Conservation (phyloP, 1,140 invertebrate genomes). For the Trichogramma pretiosum region DNA sequence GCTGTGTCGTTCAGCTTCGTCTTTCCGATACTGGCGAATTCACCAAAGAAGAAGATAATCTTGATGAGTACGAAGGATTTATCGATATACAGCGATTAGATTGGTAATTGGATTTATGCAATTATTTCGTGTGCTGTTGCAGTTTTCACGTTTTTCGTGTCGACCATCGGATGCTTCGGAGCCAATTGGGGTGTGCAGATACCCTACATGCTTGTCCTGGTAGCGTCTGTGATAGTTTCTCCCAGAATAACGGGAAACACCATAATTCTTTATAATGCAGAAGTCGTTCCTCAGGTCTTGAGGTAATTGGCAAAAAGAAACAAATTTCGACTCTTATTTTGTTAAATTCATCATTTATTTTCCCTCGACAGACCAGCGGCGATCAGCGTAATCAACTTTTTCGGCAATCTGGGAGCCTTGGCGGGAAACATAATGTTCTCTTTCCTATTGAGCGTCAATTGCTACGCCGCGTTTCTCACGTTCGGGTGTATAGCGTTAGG, state of each 20-base stretch:
- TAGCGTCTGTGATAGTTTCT: conserved; percentile 31
- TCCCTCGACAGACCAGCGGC: conserved; percentile 24
- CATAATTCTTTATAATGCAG: conserved; percentile 26
- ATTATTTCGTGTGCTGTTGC: background rate
- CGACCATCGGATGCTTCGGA: conserved; percentile 32
- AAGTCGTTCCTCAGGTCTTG: conserved; percentile 34
- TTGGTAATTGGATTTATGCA: background rate
- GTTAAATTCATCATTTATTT: background rate
- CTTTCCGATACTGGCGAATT: conserved; percentile 21
- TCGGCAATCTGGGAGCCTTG: conserved; percentile 32
- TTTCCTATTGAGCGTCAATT: conserved; percentile 26
- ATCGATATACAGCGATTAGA: conserved; percentile 3
- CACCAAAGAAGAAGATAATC: conserved; percentile 26
- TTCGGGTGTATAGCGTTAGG: conserved; percentile 32
- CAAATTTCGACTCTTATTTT: background rate
- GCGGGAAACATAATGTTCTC: conserved; percentile 38
- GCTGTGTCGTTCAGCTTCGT: conserved; percentile 31
- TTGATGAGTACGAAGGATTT: conserved; percentile 29
- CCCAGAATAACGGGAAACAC: conserved; percentile 33
- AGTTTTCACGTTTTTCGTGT: conserved; percentile 30
- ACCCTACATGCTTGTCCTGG: conserved; percentile 33
- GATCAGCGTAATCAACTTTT: conserved; percentile 25
- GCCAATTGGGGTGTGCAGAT: conserved; percentile 35
- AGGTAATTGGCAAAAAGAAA: conserved; percentile 27
- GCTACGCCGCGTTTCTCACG: conserved; percentile 28